Base-by-base conservation (phyloP, 2,888 invertebrate genomes). In the Imbricaverruca yamaguchii region DNA sequence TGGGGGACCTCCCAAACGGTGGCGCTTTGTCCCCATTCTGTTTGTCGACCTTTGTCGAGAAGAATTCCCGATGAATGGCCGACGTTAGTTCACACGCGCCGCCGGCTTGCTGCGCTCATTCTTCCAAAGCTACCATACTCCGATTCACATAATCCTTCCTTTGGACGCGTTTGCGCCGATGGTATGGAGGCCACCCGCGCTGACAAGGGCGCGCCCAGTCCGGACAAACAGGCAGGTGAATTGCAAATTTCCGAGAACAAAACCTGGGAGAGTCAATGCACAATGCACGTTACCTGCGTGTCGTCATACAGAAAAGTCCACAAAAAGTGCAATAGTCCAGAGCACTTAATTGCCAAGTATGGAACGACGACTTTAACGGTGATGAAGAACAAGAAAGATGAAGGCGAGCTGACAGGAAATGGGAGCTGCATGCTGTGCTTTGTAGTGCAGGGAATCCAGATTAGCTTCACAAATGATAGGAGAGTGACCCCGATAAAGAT, bases 141-240 rank as follows among this genome's bases (percentile, higher is more conserved):
- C 39, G 15, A 39, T 25, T 69, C 39, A 15, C 69, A 69, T 23
- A 69, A 69, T 69, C 39, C 69, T 69, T 69, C 69, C 69, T 69
- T 69, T 69, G 69, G 15, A 39, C 69, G 15, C 69, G 15, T 69
- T 69, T 69, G 69, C 39, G 8, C 39, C 13, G 69, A 25, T 69
- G 69, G 39, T 39, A 69, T 25, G 39, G 12, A 10, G 39, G 69
- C 15, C 69, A 69, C 69, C 69, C 69, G 69, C 25, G 39, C 25
- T 13, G 69, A 15, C 69, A 69, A 39, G 8, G 69, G 69, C 69
- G 69, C 3, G 9, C 61, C 7, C 7, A 61, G 61, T 0, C 63
- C 39, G 4, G 39, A 39, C 39, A 39, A 39, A 39, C 4, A 39
- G 39, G 39, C 39, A 39, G 39, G 39, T 39, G 39, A 39, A 39